Conservation (phyloP, 2,797 vertebrate genomes). For the Synaphobranchus kaupii region DNA sequence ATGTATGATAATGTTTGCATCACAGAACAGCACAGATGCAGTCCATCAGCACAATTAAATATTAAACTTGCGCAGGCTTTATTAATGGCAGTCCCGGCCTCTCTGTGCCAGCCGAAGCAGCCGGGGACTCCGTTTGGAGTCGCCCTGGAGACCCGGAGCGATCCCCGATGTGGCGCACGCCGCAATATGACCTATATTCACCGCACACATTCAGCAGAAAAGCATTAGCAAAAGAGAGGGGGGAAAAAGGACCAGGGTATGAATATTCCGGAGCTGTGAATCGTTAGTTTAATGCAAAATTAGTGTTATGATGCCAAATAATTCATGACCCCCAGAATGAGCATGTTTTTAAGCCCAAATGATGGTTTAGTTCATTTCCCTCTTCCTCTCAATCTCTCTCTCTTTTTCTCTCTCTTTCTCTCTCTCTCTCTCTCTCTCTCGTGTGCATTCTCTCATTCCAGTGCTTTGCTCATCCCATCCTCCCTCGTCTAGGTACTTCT, state of each 20-base stretch:
- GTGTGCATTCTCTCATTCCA: no score
- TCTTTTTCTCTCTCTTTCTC: neutral
- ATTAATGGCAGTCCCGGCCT: slow-evolving; percentile 63
- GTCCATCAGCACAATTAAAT: slow-evolving; percentile 73
- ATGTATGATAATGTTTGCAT: slow-evolving; percentile 65
- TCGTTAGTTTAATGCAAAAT: slow-evolving; percentile 84
- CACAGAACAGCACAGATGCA: slow-evolving; percentile 70
- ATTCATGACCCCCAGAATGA: slow-evolving; percentile 74
- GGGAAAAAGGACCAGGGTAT: slow-evolving; percentile 51
- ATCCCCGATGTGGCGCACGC: slow-evolving; percentile 43
- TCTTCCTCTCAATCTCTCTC: slow-evolving; percentile 13
- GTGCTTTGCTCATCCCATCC: slow-evolving; percentile 24
- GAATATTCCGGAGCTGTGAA: slow-evolving; percentile 81
- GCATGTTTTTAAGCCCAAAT: slow-evolving; percentile 71
- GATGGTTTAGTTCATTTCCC: slow-evolving; percentile 63
- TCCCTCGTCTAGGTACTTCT: slow-evolving; percentile 48
- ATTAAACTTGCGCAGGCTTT: slow-evolving; percentile 63
- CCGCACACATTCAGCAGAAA: slow-evolving; percentile 60
- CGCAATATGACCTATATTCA: slow-evolving; percentile 77
- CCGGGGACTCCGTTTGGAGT: slow-evolving; percentile 52
- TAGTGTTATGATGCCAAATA: slow-evolving; percentile 78
- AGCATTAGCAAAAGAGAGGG: slow-evolving; percentile 65
- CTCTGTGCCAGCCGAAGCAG: slow-evolving; percentile 51
- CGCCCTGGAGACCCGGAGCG: slow-evolving; percentile 69
- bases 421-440: slow-evolving; percentile 26